Evolutionary conservation across 2,888 invertebrate genomes (phyloP).

Genomic region (Molorchus minor): DNA sequence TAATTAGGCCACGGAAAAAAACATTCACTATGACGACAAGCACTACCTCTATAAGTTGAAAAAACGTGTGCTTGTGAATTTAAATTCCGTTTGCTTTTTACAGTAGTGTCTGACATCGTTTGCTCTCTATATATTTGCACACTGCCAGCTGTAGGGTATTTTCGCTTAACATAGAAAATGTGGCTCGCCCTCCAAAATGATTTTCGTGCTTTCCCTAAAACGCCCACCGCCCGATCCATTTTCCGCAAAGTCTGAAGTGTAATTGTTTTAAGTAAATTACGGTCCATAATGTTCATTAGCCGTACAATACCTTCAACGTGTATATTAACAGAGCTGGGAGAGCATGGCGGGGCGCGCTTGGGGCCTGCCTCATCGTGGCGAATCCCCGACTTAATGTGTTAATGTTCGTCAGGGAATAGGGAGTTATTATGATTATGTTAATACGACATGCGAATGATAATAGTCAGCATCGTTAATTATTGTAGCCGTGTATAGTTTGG

Average conservation of each 20-base stretch:
- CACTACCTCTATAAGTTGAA: too few relatives aligned
- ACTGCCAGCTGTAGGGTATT: too few relatives aligned
- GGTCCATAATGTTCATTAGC: slow-evolving; percentile 40
- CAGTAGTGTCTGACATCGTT: too few relatives aligned
- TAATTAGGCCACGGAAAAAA: too few relatives aligned
- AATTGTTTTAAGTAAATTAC: slow-evolving; percentile 40
- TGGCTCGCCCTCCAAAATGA: slow-evolving; percentile 28
- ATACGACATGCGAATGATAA: slow-evolving; percentile 49
- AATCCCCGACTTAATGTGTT: slow-evolving; percentile 46
- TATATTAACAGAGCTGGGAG: slow-evolving; percentile 35
- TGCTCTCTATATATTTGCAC: background rate
- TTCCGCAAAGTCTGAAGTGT: slow-evolving; percentile 10
- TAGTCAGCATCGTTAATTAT: slow-evolving; percentile 19
- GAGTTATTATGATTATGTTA: slow-evolving; percentile 57
- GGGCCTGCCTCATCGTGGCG: slow-evolving; percentile 22
- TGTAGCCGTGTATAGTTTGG: slow-evolving; percentile 3
- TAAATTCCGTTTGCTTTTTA: too few relatives aligned
- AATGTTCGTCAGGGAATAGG: slow-evolving; percentile 51
- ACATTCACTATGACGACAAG: too few relatives aligned
- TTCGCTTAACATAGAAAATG: too few relatives aligned
- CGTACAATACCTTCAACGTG: slow-evolving; percentile 38
- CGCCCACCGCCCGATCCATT: background rate
- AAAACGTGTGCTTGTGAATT: too few relatives aligned
- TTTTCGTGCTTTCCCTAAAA: background rate
- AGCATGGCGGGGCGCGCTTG: slow-evolving; percentile 30